These are phyloP conservation scores for Paralichthys olivaceus DNA, from an alignment of 2,113 vertebrate genomes.

Conservation along the genomic window DNA sequence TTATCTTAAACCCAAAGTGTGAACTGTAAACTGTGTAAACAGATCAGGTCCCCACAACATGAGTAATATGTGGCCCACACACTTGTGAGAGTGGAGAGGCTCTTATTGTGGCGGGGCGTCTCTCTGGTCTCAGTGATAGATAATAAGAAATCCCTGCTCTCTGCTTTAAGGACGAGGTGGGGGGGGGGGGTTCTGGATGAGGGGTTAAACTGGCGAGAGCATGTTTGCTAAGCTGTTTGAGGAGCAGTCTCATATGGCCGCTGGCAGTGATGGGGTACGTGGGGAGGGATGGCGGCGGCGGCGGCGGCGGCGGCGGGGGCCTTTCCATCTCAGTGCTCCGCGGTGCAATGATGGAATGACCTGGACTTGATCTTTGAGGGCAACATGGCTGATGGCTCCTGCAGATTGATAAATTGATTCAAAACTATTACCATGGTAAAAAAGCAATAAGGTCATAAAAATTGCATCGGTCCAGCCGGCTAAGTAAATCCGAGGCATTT, in stretches of 20 bases:
- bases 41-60: too few relatives aligned
- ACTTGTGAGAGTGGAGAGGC: neutral
- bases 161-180: conserved; percentile 35
- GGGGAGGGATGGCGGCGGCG: conserved; percentile 36
- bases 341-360: conserved; percentile 99
- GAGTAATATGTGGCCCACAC: neutral
- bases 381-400: conserved; percentile 95
- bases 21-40: too few relatives aligned
- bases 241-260: conserved; percentile 81
- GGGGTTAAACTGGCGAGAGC: conserved; percentile 89
- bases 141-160: conserved; percentile 50
- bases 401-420: conserved; percentile 99
- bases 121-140: conserved; percentile 29
- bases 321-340: conserved; percentile 90
- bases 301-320: conserved; percentile 61
- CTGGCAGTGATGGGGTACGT: conserved; percentile 51
- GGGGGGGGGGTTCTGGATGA: conserved; percentile 65
- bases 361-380: conserved; percentile 99
- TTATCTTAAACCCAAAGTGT: too few relatives aligned
- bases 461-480: conserved; percentile 94
- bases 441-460: conserved; percentile 99
- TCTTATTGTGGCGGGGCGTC: neutral
- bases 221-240: conserved; percentile 94
- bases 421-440: conserved; percentile 99
- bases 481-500: conserved; percentile 99